A percentile compares a stretch with the other conserved stretches of the same genome.
phyloP scores from a whole-genome alignment of 1,140 invertebrate species.

The Octopus sinensis region DNA sequence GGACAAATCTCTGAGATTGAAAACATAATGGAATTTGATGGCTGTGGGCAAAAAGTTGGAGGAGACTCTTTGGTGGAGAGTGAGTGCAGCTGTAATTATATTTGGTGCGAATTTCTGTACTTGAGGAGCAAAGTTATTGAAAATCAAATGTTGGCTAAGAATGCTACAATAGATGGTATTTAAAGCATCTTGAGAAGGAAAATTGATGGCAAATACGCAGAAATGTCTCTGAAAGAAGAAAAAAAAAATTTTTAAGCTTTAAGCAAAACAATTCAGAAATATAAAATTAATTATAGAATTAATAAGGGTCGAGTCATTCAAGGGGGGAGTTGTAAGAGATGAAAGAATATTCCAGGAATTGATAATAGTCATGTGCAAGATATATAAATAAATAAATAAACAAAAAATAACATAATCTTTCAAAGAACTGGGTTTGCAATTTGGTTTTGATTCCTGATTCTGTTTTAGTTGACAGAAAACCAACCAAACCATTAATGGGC shows the following conservation, averaged over 20 bases:
- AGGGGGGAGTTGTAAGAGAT: no score
- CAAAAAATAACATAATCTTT: no score
- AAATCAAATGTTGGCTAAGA: conserved; percentile 72
- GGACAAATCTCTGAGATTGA: conserved; percentile 90
- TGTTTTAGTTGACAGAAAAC: no score
- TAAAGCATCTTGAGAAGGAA: conserved; percentile 82
- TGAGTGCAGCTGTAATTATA: conserved; percentile 77
- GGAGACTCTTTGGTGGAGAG: conserved; percentile 79
- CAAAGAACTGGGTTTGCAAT: no score
- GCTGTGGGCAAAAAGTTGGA: conserved; percentile 89
- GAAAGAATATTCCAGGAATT: no score
- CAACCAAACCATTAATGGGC: no score
- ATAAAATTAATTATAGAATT: no score
- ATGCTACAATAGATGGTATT: conserved; percentile 82
- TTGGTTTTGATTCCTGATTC: no score
- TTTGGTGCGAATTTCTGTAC: conserved; percentile 64
- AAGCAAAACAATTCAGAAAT: no score
- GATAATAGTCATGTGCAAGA: no score
- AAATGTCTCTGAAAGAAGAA: conserved; percentile 73
- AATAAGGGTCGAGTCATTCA: no score
- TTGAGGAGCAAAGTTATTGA: conserved; percentile 70
- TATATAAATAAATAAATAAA: no score
- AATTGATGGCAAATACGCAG: conserved; percentile 89
- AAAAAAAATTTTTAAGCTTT: not conserved
- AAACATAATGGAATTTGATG: conserved; percentile 95